A percentile compares a stretch with the other conserved stretches of the same genome.
phyloP scores from a whole-genome alignment of 2,113 vertebrate genomes.

The Hydropotes inermis region DNA sequence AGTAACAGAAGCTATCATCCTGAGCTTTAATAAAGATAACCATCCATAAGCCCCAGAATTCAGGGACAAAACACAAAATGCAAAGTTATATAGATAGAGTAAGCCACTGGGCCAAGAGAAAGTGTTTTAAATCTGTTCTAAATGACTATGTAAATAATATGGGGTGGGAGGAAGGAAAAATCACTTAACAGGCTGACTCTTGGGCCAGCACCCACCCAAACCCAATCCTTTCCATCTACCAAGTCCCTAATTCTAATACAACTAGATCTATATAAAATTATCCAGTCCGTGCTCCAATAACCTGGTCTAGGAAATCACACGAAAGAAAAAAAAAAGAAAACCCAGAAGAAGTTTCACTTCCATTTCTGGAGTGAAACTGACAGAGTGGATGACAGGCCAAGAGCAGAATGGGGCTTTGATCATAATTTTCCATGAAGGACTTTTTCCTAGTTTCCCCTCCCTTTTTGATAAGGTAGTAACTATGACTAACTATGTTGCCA shows the following conservation, averaged over 20 bases:
- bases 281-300: not conserved
- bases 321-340: not conserved
- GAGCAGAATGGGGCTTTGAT: not conserved
- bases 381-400: not conserved
- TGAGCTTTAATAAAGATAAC: not conserved
- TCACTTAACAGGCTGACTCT: not conserved
- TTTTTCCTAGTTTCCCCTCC: not conserved
- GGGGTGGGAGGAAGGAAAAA: not conserved
- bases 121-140: not conserved
- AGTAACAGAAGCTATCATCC: not conserved
- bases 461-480: not conserved
- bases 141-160: not conserved
- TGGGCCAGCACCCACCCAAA: not conserved
- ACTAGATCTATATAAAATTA: not conserved
- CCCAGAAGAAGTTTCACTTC: no score
- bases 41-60: not conserved
- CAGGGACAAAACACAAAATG: not conserved
- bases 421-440: rapidly evolving
- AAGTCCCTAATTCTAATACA: not conserved
- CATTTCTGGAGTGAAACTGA: not conserved
- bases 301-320: not conserved
- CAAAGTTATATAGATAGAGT: rapidly evolving
- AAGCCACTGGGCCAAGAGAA: not conserved
- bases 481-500: not conserved
- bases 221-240: not conserved